phyloP scores from a whole-genome alignment of 2,113 vertebrate genomes.

The Vanacampus margaritifer region DNA sequence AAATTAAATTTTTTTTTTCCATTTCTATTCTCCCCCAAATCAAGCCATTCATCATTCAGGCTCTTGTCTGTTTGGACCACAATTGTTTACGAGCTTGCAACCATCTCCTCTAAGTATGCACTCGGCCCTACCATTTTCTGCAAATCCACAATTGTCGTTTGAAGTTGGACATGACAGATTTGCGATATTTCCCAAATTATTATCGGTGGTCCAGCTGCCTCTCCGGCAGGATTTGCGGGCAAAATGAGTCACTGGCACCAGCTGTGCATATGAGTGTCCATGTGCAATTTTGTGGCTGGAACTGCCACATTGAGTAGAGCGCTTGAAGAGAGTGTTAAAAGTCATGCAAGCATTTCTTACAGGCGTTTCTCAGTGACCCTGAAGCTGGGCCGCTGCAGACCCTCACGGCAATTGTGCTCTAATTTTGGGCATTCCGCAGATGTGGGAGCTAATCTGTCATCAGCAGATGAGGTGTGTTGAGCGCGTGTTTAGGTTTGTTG shows the following conservation, averaged over 20 bases:
- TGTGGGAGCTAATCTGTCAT: slow-evolving; percentile 11
- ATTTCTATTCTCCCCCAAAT: too few species aligned
- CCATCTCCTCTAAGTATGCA: too few species aligned
- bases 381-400: slow-evolving; percentile 12
- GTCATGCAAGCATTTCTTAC: slow-evolving; percentile 26
- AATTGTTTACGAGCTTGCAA: too few species aligned
- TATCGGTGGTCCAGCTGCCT: background rate
- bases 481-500: slow-evolving; percentile 23
- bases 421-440: slow-evolving; percentile 33
- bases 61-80: too few species aligned
- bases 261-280: slow-evolving; percentile 29
- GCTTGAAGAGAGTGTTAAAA: slow-evolving; percentile 34
- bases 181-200: background rate
- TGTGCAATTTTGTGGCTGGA: slow-evolving; percentile 15
- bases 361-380: slow-evolving; percentile 43
- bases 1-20: too few species aligned
- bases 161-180: background rate
- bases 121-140: too few species aligned
- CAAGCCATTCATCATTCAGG: too few species aligned
- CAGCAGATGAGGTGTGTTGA: slow-evolving; percentile 18
- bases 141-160: background rate
- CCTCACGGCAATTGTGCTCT: slow-evolving; percentile 14
- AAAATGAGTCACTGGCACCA: slow-evolving; percentile 25
- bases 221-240: slow-evolving; percentile 37
- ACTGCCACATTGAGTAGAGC: slow-evolving; percentile 10